phyloP scores from a whole-genome alignment of 2,797 vertebrate genomes.

The Chelon labrosus region DNA sequence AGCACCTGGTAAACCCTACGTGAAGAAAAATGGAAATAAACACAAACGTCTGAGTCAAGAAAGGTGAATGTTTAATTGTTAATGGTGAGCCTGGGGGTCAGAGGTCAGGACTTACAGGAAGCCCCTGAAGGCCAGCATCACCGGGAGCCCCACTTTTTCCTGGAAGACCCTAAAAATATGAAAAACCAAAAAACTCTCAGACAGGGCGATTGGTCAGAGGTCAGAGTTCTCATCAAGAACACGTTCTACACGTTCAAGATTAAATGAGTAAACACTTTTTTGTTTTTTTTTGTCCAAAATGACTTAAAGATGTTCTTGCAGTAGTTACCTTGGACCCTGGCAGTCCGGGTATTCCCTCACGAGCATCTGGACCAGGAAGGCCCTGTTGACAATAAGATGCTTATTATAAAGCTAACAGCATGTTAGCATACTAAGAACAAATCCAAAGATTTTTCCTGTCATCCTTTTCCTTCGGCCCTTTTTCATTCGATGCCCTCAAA shows the following conservation, averaged over 20 bases:
- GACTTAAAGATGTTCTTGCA: background rate
- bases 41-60: slow-evolving; percentile 13
- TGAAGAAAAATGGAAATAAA: slow-evolving; percentile 4
- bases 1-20: slow-evolving; percentile 91
- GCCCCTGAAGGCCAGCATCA: slow-evolving; percentile 89
- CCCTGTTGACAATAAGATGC: slow-evolving; percentile 80
- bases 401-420: background rate
- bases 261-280: background rate
- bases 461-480: too few relatives aligned
- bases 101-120: slow-evolving; percentile 88
- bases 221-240: too few relatives aligned
- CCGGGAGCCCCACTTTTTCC: slow-evolving; percentile 93
- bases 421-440: too few relatives aligned
- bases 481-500: too few relatives aligned
- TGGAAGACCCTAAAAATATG: slow-evolving; percentile 87
- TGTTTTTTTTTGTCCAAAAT: background rate
- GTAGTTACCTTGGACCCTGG: slow-evolving; percentile 89
- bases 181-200: background rate
- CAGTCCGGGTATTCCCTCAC: slow-evolving; percentile 95
- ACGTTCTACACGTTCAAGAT: too few relatives aligned
- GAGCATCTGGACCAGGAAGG: slow-evolving; percentile 90
- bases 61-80: background rate
- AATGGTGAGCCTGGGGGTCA: background rate
- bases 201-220: background rate
- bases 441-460: too few relatives aligned